Evolutionary conservation across 2,797 vertebrate species (phyloP), one percentile per base, ranked within the genome.

Genomic region (Eutrigla gurnardus): DNA sequence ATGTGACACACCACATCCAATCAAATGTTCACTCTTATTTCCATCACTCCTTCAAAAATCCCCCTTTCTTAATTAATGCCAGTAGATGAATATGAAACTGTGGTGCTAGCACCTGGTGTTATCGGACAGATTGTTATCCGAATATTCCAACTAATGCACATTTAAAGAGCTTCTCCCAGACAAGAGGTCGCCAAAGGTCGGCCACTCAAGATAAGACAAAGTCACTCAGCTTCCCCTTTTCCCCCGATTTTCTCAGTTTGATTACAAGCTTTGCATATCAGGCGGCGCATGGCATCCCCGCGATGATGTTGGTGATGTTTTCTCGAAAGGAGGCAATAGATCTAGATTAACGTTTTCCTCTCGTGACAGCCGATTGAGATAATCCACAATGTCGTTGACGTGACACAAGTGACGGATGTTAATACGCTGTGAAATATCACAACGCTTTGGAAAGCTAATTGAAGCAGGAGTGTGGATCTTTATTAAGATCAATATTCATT

Each of bases 401-500:
- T 78, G 74, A 59, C 76, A 45, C 77, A 14, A 39, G 52, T 64
- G 81, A 81, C 70, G 68, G 73, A 77, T 66, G 59, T 65, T 81
- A 77, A 85, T 74, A 55, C 63, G 65, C 77, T 14, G 60, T 78
- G 80, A 92, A 87, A 86, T 66, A 82, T 90, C 67, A 52, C 73
- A 64, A 55, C 63, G 55, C 58, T 70, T 79, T 65, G 73, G 2
- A 80, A 73, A 81, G 78, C 80, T 82, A 80, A 90, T 86, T 88
- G 78, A 85, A 70, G 61, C 72, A 52, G 43, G 40, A 69, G 43
- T 68, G 66, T 74, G 71, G 65, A 81, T 85, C 85, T 86, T 77
- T 82, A 85, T 84, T 60, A 65, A 60, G 54, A 85, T 87, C 84
- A 75, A 75, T 90, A 73, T 75, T 80, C 62, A 77, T 91, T 85